Base-by-base conservation (phyloP, 2,888 invertebrate species). In the Brachyopa scutellaris region DNA sequence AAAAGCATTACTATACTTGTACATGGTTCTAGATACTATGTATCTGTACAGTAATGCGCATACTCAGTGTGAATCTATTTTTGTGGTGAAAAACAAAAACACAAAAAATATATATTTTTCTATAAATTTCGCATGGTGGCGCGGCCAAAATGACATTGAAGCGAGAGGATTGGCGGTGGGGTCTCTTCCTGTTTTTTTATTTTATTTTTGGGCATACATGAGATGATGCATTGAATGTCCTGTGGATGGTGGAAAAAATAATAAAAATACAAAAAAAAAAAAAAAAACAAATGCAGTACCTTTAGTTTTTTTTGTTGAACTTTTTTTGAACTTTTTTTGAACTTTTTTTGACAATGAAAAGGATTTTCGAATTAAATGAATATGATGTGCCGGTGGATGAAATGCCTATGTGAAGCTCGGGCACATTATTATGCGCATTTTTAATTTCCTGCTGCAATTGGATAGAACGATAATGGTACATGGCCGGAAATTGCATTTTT, bases 71-170 rank as follows among this genome's bases (percentile, higher is more conserved):
- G 57, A 62, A 80, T 51, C 64, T 64, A 55, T 64, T 55, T 73
- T 51, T 62, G 51, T 55, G 38, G 38, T 40, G 38, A 31, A 31
- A 51, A 40, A 61, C n/a, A n/a, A n/a, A n/a, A n/a, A n/a, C n/a
- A n/a, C n/a, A 53, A 73, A 66, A 26, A 21, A 80, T 55, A 69
- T 69, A 45, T 80, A 80, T 80, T 74, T 26, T 80, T 80, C 76
- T 80, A 80, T 80, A 80, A 80, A 80, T 64, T 80, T 76, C 69
- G 80, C 69, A 80, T 70, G 80, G 80, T 76, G 69, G 76, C 76
- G 62, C 64, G 69, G 74, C 69, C 62, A 57, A 62, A 53, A 40
- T 49, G 47, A 51, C 59, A 53, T 31, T 42, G 26, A 15, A 23
- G 6, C 31, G 9, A 26, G 55, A 62, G 55, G 51, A 64, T 64